phyloP scores from a whole-genome alignment of 2,113 vertebrate genomes.

The Phylloscopus whistleri region DNA sequence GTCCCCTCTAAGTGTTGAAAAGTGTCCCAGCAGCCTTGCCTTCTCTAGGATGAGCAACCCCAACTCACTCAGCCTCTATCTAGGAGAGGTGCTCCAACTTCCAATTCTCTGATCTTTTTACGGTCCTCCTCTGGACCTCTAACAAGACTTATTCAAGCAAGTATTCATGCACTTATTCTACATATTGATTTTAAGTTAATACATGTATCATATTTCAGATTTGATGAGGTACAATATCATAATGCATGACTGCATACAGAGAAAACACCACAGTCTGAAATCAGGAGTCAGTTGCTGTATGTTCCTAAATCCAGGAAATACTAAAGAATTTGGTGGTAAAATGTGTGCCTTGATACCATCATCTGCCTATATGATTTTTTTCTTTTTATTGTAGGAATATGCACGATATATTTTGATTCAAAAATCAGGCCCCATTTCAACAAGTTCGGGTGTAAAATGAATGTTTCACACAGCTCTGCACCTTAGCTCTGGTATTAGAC shows the following conservation, averaged over 20 bases:
- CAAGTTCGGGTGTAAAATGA: not conserved
- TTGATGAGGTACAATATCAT: not conserved
- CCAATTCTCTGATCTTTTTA: not conserved
- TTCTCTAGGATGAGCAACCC: not conserved
- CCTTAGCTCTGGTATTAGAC: not conserved
- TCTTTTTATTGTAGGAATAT: not conserved
- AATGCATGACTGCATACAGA: rapidly evolving
- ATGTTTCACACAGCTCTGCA: not conserved
- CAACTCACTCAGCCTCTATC: not conserved
- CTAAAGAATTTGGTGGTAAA: not conserved
- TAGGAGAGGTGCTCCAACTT: not conserved
- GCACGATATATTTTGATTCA: not conserved
- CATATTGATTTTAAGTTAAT: not conserved
- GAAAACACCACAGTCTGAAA: not conserved
- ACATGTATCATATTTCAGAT: not conserved
- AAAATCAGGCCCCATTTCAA: not conserved
- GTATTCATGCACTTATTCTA: not conserved
- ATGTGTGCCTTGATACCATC: not conserved
- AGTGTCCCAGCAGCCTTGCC: not conserved
- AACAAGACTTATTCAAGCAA: not conserved
- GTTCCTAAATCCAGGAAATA: not conserved
- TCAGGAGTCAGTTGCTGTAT: not conserved
- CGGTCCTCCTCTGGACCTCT: not conserved
- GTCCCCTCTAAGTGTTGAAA: not conserved
- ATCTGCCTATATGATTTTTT: not conserved